Evolutionary conservation across 2,113 vertebrate genomes (phyloP), one percentile per base, ranked within the genome.

Genomic region (Campylomormyrus tamandua): DNA sequence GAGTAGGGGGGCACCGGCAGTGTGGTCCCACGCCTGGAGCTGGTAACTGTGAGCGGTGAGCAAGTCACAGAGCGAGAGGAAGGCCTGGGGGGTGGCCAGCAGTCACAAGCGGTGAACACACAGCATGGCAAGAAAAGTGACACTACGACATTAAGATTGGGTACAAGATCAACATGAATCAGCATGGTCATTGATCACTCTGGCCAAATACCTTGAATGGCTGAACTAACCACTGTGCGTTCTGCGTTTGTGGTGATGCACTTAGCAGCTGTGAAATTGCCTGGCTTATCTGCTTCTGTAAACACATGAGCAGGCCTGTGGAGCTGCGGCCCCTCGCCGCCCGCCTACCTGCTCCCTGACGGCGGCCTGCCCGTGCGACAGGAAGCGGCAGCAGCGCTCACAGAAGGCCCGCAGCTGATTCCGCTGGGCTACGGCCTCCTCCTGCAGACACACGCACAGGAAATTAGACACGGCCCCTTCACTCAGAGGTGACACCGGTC

Each of bases 51-150:
- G 94, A 93, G 97, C 96, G 17, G 96, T 94, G 92, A 98, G 94
- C 83, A 97, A 93, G 87, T 98, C 98, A 89, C 97, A 98, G 11
- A 98, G 93, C 3, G 96, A 95, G 91, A 96, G 90, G 86, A 98
- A 98, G 13, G 96, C 96, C 98, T 98, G 91, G 31, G 91, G 90
- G n/a, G 19, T 0, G 39, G 8, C 19, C 66, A 48, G 9, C 27
- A 3, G 19, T 45, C 58, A 27, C 8, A 5, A 83, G 42, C 24
- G 21, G 5, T 11, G 17, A 9, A n/a, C 27, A 24, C 53, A 53
- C 11, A n/a, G 19, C 48, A 50, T 5, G 13, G 10, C 49, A 6
- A 4, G 21, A 27, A 2, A 74, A 35, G 87, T 19, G 11, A 49
- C 15, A 17, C 3, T 3, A 77, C 4, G 0, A 17, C 27, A 77